Conservation (phyloP, 2,888 invertebrate species). For the Chrysolina haemoptera region DNA sequence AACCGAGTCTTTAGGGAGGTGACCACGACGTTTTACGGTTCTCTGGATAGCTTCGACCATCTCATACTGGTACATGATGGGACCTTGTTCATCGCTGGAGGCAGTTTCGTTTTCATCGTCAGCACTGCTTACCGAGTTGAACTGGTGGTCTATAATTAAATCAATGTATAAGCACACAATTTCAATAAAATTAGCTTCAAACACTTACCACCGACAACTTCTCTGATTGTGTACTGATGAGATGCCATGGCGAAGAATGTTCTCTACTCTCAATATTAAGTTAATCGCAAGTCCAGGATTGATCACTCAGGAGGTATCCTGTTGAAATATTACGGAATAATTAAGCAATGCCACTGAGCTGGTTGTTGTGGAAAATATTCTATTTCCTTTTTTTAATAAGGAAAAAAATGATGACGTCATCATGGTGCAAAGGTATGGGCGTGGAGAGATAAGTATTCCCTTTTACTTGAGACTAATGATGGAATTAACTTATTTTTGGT, state of each 20-base stretch:
- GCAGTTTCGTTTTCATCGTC: conserved; percentile 62
- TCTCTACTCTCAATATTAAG: not conserved
- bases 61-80: conserved; percentile 58
- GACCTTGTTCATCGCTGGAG: conserved; percentile 60
- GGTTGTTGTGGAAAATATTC: not conserved
- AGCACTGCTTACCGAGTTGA: conserved; percentile 61
- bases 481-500: conserved; percentile 29
- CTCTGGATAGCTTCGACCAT: conserved; percentile 53
- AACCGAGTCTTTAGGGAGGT: conserved; percentile 67
- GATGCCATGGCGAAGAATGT: conserved; percentile 36
- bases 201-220: conserved; percentile 40
- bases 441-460: conserved; percentile 36
- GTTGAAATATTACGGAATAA: conserved; percentile 32
- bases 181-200: too few species aligned
- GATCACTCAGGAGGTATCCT: not conserved
- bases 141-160: conserved; percentile 51
- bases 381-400: conserved; percentile 34
- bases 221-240: conserved; percentile 45
- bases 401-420: conserved; percentile 48
- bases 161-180: not conserved
- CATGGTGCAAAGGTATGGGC: conserved; percentile 44
- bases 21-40: conserved; percentile 64
- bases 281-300: too few species aligned
- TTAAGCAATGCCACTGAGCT: not conserved
- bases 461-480: conserved; percentile 28